These are phyloP conservation scores for Druceiella hillmani DNA, from an alignment of 2,888 invertebrate genomes.

Conservation along the genomic window DNA sequence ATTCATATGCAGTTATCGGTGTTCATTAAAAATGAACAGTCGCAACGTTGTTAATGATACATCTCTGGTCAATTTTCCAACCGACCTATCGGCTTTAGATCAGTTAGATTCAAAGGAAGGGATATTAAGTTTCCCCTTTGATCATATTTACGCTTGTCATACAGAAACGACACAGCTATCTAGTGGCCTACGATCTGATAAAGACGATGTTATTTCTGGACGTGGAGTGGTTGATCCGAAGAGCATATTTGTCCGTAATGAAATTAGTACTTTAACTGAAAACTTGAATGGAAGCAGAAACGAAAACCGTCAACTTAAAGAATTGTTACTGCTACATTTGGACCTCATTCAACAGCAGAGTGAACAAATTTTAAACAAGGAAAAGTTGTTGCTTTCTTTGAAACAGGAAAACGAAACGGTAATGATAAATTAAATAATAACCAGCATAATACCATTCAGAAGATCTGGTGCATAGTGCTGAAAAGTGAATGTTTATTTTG, in stretches of 20 bases:
- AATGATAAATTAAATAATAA: no score
- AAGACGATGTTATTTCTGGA: slow-evolving; percentile 38
- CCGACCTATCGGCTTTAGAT: slow-evolving; percentile 38
- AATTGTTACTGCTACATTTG: slow-evolving; percentile 74
- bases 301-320: slow-evolving; percentile 69
- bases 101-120: slow-evolving; percentile 48
- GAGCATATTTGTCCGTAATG: slow-evolving; percentile 27
- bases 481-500: slow-evolving; percentile 30
- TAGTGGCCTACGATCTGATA: slow-evolving; percentile 35
- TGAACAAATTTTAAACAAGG: slow-evolving; percentile 74
- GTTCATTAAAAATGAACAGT: slow-evolving; percentile 42
- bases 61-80: slow-evolving; percentile 47
- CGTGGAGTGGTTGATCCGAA: slow-evolving; percentile 34
- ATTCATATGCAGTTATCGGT: slow-evolving; percentile 33
- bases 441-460: no score
- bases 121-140: slow-evolving; percentile 59
- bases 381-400: slow-evolving; percentile 66
- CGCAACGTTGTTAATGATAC: slow-evolving; percentile 46
- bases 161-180: slow-evolving; percentile 37
- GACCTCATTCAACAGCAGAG: slow-evolving; percentile 89
- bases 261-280: slow-evolving; percentile 31
- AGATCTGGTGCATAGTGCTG: no score
- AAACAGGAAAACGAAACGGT: slow-evolving; percentile 77
- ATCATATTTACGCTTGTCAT: slow-evolving; percentile 69
- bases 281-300: slow-evolving; percentile 37